Evolutionary conservation across 2,888 invertebrate genomes (phyloP), one percentile per base, ranked within the genome.

Genomic region (Ochlodes sylvanus): DNA sequence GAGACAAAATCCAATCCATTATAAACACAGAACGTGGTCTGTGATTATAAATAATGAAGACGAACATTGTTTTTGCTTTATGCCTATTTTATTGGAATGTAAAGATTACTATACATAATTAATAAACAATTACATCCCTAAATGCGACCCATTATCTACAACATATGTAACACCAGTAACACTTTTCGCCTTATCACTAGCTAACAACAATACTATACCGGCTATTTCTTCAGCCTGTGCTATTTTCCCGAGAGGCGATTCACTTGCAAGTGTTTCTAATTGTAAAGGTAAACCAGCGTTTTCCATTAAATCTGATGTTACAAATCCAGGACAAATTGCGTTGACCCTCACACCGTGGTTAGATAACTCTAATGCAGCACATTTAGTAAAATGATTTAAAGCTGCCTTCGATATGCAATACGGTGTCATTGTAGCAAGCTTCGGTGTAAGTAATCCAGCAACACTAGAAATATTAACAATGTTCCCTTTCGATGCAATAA

Each of bases 321-420:
- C 94, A 0, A 96, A 96, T 21, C 96, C 97, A 38, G 96, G 97
- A 78, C 95, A 95, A 0, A 96, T 95, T 58, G 94, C 89, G 81
- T 96, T 96, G 0, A 96, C 96, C 63, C 96, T 86, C 0, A 96
- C 94, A 9, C 81, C 89, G 77, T 90, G 87, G 0, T 83, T 70
- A 69, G 94, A 94, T 19, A 95, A 81, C 76, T 95, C 96, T 52
- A 96, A 81, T 10, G 97, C 97, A 7, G 94, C 86, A 77, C 96
- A 95, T 71, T 94, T 88, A 0, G 97, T 96, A 72, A 97, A 94
- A 77, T 96, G 96, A 84, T 97, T 96, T 9, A 97, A 76, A 6
- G 96, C 77, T 15, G 76, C 75, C 65, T 77, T 80, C 2, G 75
- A 70, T 2, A 71, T 41, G 9, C 69, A 54, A 50, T 77, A 79